These are phyloP conservation scores for Avahi laniger DNA, from an alignment of 2,797 vertebrate genomes.

Conservation along the genomic window DNA sequence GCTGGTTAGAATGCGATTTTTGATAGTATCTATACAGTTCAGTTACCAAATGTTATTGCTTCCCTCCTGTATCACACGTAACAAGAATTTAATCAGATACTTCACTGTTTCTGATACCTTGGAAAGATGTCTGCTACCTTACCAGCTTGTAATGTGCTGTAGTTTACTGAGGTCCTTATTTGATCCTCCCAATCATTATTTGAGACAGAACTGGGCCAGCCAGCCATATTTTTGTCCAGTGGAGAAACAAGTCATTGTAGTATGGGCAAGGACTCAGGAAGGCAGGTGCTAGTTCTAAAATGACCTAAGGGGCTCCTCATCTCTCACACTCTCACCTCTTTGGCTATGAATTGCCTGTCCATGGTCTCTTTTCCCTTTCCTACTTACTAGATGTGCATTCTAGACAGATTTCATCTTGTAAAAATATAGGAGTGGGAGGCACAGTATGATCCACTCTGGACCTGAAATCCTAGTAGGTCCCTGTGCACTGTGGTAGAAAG, in stretches of 20 bases:
- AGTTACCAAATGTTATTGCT: background rate
- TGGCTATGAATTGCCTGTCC: background rate
- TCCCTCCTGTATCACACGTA: background rate
- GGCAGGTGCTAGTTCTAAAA: background rate
- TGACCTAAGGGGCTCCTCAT: background rate
- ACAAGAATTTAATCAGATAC: background rate
- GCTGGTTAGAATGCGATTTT: background rate
- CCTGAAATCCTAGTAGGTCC: background rate
- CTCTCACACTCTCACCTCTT: background rate
- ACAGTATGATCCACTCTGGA: background rate
- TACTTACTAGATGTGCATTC: background rate
- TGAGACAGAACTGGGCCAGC: background rate
- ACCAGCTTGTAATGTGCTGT: slow-evolving; percentile 15
- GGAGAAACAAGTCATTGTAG: background rate
- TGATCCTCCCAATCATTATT: background rate
- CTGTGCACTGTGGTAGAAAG: background rate
- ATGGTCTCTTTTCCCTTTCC: background rate
- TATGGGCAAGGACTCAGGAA: background rate
- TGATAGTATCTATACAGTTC: background rate
- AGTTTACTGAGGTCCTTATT: background rate
- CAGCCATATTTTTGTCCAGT: slow-evolving; percentile 11
- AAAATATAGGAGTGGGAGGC: background rate
- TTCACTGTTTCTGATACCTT: background rate
- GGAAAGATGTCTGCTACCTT: background rate
- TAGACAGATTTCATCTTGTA: slow-evolving; percentile 19